phyloP scores from a whole-genome alignment of 2,888 invertebrate genomes.

The Epirrita christyi region DNA sequence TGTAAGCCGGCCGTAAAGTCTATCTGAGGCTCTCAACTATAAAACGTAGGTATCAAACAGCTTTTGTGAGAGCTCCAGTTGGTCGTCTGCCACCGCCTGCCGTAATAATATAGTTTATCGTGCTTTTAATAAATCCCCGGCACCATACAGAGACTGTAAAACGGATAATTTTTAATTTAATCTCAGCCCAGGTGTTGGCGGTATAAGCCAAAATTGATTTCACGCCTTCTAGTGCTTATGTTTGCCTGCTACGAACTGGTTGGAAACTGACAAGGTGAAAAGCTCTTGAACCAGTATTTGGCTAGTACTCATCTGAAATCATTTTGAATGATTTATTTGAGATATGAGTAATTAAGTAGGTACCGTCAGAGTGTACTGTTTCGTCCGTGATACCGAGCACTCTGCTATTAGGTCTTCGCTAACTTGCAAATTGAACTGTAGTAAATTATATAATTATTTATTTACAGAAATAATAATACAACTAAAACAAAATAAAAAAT shows the following conservation, averaged over 20 bases:
- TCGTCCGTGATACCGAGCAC: constrained; percentile 1
- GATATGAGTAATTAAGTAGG: constrained; percentile 43
- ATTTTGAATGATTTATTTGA: constrained; percentile 35
- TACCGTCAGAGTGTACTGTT: constrained; percentile 20
- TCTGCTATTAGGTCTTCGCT: constrained; percentile 6
- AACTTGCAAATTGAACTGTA: constrained; percentile 33
- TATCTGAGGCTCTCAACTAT: constrained; percentile 68
- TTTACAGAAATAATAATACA: no score
- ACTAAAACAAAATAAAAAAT: no score
- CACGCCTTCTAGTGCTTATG: constrained; percentile 44
- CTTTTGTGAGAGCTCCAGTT: constrained; percentile 65
- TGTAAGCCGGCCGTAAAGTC: constrained; percentile 62
- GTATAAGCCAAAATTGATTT: constrained; percentile 65
- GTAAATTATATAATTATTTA: background rate
- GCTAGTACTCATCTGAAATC: constrained; percentile 8
- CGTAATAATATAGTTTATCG: constrained; percentile 68
- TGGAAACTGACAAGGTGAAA: constrained; percentile 38
- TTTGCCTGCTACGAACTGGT: no score
- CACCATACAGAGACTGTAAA: constrained; percentile 61
- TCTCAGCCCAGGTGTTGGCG: constrained; percentile 70
- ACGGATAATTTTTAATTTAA: constrained; percentile 72
- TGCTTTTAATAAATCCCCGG: constrained; percentile 65
- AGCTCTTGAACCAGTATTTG: constrained; percentile 24
- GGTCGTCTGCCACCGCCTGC: constrained; percentile 56
- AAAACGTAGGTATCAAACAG: constrained; percentile 71